A percentile compares a stretch with the other conserved stretches of the same genome.
These are phyloP conservation scores for Anas platyrhynchos DNA, from an alignment of 2,113 vertebrate genomes.

Conservation along the genomic window DNA sequence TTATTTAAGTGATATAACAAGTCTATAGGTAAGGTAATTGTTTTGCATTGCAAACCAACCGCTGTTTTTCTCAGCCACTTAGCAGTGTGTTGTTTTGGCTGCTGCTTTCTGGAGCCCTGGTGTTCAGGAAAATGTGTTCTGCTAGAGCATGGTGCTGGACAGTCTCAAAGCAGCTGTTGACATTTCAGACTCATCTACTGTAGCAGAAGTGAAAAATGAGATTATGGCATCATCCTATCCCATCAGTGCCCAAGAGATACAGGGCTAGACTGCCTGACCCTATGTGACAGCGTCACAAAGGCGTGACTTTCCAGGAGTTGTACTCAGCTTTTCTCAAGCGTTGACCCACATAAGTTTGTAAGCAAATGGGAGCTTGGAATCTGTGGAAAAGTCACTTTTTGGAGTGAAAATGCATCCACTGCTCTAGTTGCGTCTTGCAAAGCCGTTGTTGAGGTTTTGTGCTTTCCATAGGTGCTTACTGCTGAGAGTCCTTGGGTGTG, in stretches of 20 bases:
- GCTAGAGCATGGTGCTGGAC: not conserved
- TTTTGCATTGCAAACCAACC: not conserved
- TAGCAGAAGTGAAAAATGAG: slow-evolving; percentile 38
- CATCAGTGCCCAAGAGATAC: not conserved
- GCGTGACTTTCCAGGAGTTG: not conserved
- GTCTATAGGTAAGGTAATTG: not conserved
- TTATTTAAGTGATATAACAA: not conserved
- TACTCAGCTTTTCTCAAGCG: not conserved
- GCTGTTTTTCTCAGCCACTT: not conserved
- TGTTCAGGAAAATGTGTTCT: not conserved
- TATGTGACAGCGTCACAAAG: not conserved
- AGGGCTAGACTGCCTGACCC: not conserved
- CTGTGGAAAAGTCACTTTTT: not conserved
- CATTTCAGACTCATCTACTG: not conserved
- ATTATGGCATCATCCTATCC: not conserved
- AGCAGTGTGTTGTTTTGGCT: not conserved
- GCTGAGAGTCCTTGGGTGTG: not conserved
- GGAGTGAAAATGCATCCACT: not conserved
- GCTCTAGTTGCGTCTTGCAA: not conserved
- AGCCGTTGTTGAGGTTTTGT: not conserved
- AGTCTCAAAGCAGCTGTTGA: slow-evolving; percentile 30
- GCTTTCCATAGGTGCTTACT: not conserved
- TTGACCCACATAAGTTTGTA: not conserved
- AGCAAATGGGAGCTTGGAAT: not conserved
- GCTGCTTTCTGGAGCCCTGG: not conserved